Conservation (phyloP, 53 echinoderm and acorn worm species). For the Echinarachnius parma region DNA sequence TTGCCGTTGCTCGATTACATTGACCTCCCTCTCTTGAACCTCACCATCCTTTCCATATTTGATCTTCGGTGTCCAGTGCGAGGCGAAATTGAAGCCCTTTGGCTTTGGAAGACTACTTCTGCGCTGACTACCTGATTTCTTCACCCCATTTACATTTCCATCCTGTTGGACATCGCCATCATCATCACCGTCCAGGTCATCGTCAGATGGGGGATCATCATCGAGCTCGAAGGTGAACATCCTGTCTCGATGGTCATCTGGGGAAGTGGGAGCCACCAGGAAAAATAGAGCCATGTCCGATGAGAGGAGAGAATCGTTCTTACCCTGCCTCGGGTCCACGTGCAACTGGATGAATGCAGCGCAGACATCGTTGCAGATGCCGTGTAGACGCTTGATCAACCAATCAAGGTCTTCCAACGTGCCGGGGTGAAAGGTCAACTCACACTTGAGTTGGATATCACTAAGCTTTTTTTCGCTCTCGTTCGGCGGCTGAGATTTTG, state of each 20-base stretch:
- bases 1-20: constrained; percentile 62
- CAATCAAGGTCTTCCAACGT: constrained; percentile 57
- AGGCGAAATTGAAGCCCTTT: constrained; percentile 77
- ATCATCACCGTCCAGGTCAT: constrained; percentile 37
- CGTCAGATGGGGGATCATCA: constrained; percentile 27
- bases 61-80: constrained; percentile 98
- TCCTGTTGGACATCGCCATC: constrained; percentile 30
- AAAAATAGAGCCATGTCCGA: constrained; percentile 92
- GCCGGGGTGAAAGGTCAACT: constrained; percentile 74
- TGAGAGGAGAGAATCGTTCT: constrained; percentile 35
- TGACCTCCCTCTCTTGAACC: constrained; percentile 61
- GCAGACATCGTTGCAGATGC: constrained; percentile 93
- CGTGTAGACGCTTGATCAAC: constrained; percentile 84
- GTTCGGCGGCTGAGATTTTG: constrained; percentile 30
- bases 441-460: constrained; percentile 63
- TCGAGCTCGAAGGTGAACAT: constrained; percentile 44
- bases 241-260: constrained; percentile 46
- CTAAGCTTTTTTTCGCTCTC: constrained; percentile 43
- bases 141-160: constrained; percentile 10
- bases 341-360: constrained; percentile 92
- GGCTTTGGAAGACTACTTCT: constrained; percentile 44
- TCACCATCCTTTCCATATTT: constrained; percentile 52
- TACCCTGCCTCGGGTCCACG: constrained; percentile 42
- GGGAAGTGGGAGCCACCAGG: constrained; percentile 86
- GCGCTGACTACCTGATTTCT: constrained; percentile 3